Base-by-base conservation (phyloP, 2,113 vertebrate species). In the Platichthys flesus region DNA sequence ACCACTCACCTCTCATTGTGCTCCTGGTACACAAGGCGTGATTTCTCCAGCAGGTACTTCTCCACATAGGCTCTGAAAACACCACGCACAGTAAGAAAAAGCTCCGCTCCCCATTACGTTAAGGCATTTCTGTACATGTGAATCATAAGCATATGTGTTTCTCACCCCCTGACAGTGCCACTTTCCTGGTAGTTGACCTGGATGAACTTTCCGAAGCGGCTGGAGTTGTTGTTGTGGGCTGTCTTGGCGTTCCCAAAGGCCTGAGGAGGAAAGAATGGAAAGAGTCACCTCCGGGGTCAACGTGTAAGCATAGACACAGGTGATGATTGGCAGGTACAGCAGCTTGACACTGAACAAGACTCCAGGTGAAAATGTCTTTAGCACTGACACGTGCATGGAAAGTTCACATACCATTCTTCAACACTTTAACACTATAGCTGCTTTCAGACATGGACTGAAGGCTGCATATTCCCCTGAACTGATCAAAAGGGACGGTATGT, bases 131-230 rank as follows among this genome's bases (percentile, higher is more conserved):
- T 28, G 18, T n/a, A 45, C 18, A 14, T 28, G 18, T 55, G 23
- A 45, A 37, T 54, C 20, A 9, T 70, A 28, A 59, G n/a, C 40
- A 8, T 42, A 1, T 52, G 26, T 64, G 42, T 64, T n/a, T 92
- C 96, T 97, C 88, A 99, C 97, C 97, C 97, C 49, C 96, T 89
- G 59, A 99, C 97, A 0, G 96, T 98, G 91, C 97, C 97, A 0
- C 96, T 98, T 94, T 98, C 97, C 89, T 97, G 96, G 82, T 99
- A 99, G 87, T 98, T 99, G 86, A 99, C 97, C 92, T 99, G 97
- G 90, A 99, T 99, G 81, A 99, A 99, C 68, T 98, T 99, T 52
- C 97, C 97, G 40, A 99, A 99, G 82, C 97, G 97, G 88, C 97
- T 99, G 63, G 97, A 99, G 93, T 99, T 99, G 92, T 99, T 98